A percentile compares a stretch with the other conserved stretches of the same genome.
Conservation (phyloP, 2,888 invertebrate species). For the Camptogramma bilineatum region DNA sequence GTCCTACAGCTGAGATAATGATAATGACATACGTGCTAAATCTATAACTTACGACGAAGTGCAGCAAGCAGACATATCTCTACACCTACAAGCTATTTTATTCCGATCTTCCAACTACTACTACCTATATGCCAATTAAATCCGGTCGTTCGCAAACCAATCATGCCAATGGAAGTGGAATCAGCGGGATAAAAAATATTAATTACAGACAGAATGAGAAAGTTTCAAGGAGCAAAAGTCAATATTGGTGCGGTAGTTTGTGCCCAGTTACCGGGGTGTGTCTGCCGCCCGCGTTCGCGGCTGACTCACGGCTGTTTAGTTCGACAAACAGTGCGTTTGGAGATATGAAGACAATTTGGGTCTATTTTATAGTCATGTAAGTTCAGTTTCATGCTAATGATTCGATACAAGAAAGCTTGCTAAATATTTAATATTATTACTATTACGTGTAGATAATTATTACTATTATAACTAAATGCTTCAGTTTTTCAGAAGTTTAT, state of each 20-base stretch:
- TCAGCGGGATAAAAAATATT: conserved; percentile 56
- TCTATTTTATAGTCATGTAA: too few species aligned
- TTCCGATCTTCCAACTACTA: not conserved
- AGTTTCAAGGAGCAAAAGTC: conserved; percentile 74
- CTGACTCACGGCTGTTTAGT: conserved; percentile 46
- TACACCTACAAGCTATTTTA: too few species aligned
- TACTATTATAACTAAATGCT: too few species aligned
- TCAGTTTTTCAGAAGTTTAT: too few species aligned
- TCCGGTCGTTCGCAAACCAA: conserved; percentile 25
- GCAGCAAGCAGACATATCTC: too few species aligned
- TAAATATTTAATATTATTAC: too few species aligned
- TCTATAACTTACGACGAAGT: too few species aligned
- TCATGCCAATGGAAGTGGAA: conserved; percentile 27
- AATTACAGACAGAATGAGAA: conserved; percentile 66
- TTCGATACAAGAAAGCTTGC: too few species aligned
- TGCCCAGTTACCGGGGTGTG: conserved; percentile 71
- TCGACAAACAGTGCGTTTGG: not conserved
- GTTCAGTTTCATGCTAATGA: conserved; percentile 1
- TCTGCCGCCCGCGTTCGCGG: conserved; percentile 52
- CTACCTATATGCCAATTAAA: conserved; percentile 20
- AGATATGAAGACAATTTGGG: not conserved
- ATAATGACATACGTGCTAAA: too few species aligned
- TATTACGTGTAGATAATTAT: too few species aligned
- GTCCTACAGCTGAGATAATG: too few species aligned
- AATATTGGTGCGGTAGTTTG: conserved; percentile 76